Conservation (phyloP, 2,888 invertebrate species). For the Trilocha varians region DNA sequence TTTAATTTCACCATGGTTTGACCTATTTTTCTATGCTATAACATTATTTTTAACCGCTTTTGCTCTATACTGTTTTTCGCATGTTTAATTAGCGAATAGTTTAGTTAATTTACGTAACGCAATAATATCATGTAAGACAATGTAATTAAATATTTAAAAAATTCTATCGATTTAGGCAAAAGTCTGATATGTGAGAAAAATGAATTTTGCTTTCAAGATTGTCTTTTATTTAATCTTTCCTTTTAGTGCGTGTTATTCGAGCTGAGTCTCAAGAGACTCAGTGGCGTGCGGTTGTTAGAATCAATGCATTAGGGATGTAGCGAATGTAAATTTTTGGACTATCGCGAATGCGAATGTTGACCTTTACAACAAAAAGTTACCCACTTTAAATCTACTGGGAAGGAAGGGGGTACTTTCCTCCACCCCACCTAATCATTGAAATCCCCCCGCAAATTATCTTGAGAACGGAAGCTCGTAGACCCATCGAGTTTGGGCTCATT, state of each 20-base stretch:
- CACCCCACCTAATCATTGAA: too few species aligned
- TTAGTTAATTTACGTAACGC: constrained; percentile 5
- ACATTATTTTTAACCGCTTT: neutral
- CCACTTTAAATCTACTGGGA: too few species aligned
- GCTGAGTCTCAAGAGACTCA: neutral
- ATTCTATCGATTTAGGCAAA: constrained; percentile 57
- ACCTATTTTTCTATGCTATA: neutral
- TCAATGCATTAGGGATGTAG: too few species aligned
- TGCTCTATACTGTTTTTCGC: neutral
- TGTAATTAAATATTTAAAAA: constrained; percentile 35
- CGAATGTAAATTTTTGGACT: too few species aligned
- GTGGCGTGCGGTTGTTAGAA: too few species aligned
- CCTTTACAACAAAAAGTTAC: too few species aligned
- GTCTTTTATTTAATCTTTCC: constrained; percentile 21
- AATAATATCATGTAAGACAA: constrained; percentile 4
- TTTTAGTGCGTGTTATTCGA: neutral
- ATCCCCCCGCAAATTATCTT: too few species aligned
- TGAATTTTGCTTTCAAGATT: constrained; percentile 56
- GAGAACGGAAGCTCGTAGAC: too few species aligned
- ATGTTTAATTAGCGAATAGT: constrained; percentile 8
- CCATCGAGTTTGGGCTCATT: too few species aligned
- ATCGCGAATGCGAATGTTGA: too few species aligned
- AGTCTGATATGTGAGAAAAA: constrained; percentile 59
- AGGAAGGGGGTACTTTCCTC: too few species aligned
- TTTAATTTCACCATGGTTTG: neutral